These are phyloP conservation scores for Calyptommatus sinebrachiatus DNA, from an alignment of 2,113 vertebrate species.

Conservation along the genomic window DNA sequence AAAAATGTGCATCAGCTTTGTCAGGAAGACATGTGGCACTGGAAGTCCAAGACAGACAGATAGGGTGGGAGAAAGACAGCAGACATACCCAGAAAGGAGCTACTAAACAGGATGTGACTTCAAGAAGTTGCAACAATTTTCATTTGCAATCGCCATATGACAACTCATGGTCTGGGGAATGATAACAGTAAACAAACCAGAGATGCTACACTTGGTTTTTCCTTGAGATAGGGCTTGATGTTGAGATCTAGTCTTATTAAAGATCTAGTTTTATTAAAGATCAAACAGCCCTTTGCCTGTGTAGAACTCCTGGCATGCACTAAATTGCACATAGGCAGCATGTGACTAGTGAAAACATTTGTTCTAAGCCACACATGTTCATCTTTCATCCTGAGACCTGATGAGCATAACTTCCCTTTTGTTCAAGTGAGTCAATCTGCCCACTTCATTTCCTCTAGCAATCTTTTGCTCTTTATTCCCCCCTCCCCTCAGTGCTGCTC, in stretches of 20 bases:
- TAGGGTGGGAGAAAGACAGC: neutral
- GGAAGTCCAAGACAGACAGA: neutral
- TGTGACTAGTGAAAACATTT: neutral
- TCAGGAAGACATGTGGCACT: conserved; percentile 5
- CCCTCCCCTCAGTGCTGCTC: neutral
- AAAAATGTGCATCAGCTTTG: neutral
- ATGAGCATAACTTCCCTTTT: conserved; percentile 8
- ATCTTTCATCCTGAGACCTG: neutral
- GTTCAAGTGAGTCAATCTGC: neutral
- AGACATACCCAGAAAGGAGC: neutral
- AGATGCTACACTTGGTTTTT: neutral
- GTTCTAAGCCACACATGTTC: neutral
- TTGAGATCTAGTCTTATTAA: neutral
- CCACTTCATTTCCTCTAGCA: neutral
- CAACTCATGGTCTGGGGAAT: neutral
- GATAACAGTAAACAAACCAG: neutral
- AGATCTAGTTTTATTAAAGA: neutral
- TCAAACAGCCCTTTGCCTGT: neutral
- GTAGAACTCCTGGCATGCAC: neutral
- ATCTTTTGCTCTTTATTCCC: neutral
- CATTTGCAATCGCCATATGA: conserved; percentile 1
- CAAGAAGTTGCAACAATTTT: conserved; percentile 29
- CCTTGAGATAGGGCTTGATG: neutral
- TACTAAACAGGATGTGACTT: conserved; percentile 35
- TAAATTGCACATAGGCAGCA: neutral